Evolutionary conservation across 2,113 vertebrate genomes (phyloP), one percentile per base, ranked within the genome.

Genomic region (Narcine bancroftii): DNA sequence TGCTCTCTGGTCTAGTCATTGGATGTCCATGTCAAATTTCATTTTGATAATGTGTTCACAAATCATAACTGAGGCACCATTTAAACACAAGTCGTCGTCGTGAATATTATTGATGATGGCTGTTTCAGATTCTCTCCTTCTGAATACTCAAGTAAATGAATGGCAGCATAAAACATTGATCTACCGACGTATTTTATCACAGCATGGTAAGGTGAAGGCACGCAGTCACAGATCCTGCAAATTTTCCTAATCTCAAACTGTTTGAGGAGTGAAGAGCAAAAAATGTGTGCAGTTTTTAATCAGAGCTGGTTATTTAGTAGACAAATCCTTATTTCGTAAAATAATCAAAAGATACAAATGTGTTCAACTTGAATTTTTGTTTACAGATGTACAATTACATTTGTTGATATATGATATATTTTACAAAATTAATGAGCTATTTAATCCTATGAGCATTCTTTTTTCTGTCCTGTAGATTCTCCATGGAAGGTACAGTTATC

Each of bases 401-500:
- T 36, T 36, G 50, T 36, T 87, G 50, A 36, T n/a, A 36, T 36
- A 24, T 11, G 26, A 29, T 81, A 9, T 81, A 36, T 69, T 45
- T 92, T 92, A 72, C 6, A 24, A 19, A 71, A 73, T 9, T 19
- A 21, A 81, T 29, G 53, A 33, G 36, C 42, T 77, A 17, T 50
- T 73, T 66, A 77, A 92, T 66, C 24, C 6, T 65, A 66, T 11
- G 83, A 71, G n/a, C 71, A 42, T 83, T 63, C 73, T 50, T 93
- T 92, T 29, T 93, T 93, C 93, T 94, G 92, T 93, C 92, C 95
- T 91, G 6, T 94, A 99, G 98, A 99, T 95, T 99, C 98, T 15
- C 98, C 98, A 0, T 99, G 98, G 98, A 99, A 98, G 94, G 96
- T 98, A 79, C 98, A 98, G 93, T 95, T 98, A 45, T 96, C 97